A percentile compares a stretch with the other conserved stretches of the same genome.
phyloP scores from a whole-genome alignment of 1,140 invertebrate genomes.

The Wasmannia auropunctata region DNA sequence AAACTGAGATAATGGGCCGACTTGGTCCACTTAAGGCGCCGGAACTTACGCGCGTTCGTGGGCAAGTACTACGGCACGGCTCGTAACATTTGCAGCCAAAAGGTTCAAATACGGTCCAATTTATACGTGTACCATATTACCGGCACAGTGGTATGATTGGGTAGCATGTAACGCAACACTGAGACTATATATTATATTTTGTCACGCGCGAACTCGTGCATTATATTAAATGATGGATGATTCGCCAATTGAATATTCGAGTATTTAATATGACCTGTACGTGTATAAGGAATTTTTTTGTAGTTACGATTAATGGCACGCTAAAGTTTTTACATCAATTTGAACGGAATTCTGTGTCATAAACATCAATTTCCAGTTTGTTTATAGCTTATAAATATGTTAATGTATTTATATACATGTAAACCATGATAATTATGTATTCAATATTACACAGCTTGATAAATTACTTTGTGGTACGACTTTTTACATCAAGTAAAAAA shows the following conservation, averaged over 20 bases:
- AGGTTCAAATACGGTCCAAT: conserved; percentile 69
- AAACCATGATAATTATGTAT: too few species aligned
- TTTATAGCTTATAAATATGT: background rate
- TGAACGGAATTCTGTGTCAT: background rate
- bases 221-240: conserved; percentile 9
- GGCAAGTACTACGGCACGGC: conserved; percentile 43
- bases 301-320: background rate
- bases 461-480: background rate
- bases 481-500: background rate
- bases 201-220: background rate
- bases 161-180: conserved; percentile 38
- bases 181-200: conserved; percentile 52
- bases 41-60: conserved; percentile 67
- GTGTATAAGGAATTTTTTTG: background rate
- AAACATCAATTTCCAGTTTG: background rate
- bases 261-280: too few species aligned
- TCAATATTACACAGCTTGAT: background rate
- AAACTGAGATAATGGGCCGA: conserved; percentile 77
- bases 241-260: too few species aligned
- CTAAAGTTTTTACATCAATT: background rate
- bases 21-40: conserved; percentile 75
- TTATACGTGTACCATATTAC: conserved; percentile 68
- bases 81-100: conserved; percentile 71
- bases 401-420: background rate
- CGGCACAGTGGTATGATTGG: conserved; percentile 51